Base-by-base conservation (phyloP, 1,140 invertebrate species). In the Aporrectodea caliginosa region DNA sequence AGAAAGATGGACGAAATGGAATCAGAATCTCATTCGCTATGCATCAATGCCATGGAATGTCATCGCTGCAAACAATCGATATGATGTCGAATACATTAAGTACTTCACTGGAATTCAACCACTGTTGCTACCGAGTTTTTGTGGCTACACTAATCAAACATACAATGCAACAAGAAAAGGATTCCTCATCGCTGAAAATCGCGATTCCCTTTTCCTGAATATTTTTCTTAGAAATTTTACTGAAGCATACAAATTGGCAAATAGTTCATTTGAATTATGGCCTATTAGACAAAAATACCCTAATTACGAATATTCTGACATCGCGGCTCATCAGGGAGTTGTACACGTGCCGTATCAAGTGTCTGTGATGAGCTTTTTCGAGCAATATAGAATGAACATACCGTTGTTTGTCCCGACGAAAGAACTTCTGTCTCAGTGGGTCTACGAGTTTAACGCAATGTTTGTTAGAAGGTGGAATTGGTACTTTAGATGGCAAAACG, bases 391-490 rank as follows among this genome's bases (percentile, higher is more conserved):
- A 14, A 69, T 73, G n/a, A 76, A 76, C 1, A 82, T 82, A 35
- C 81, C 81, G 33, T 69, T 82, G 31, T 82, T 82, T 73, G 68
- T 78, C 0, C 81, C 81, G n/a, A 69, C 76, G 16, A 73, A 78
- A 35, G 75, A 82, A 22, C 43, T 82, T 16, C 34, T 82, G 22
- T 70, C 43, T 29, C 16, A 70, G 31, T 75, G 69, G 27, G n/a
- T 12, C 2, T 6, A 12, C 27, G 27, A 72, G 6, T 29, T 12
- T 32, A 29, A 72, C 70, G 31, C 27, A 14, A 72, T 72, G 70
- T 32, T 6, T 72, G 6, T 29, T 2, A 72, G 27, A 27, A 80
- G 35, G 12, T 72, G 35, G 12, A 68, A 30, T 16, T 16, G 35
- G n/a, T 22, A 58, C 16, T 34, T 30, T 58, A 31, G 30, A 16